Evolutionary conservation across 2,113 vertebrate genomes (phyloP), one percentile per base, ranked within the genome.

Genomic region (Odocoileus virginianus): DNA sequence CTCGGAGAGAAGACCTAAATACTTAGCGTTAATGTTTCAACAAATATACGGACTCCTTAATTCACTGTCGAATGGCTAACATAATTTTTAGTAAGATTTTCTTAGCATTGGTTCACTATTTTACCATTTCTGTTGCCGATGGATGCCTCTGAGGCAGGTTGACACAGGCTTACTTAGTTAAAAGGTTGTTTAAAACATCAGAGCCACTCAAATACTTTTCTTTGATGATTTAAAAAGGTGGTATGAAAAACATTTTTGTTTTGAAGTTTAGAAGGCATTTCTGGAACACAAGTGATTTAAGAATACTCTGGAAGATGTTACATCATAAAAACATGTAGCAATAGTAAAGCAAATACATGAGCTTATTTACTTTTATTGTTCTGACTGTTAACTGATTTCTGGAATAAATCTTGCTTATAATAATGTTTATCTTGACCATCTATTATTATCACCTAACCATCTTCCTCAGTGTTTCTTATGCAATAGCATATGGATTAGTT

Each of bases 141-240:
- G 40, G 79, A 87, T 89, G 43, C 71, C 88, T 92, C 40, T 87
- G 88, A 95, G 61, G 50, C 47, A 95, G n/a, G 71, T 58, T 57
- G 30, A 67, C 85, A 74, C 19, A 61, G 71, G 28, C 30, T 55
- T 89, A 11, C 84, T 83, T 92, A 45, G 50, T 90, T 78, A 64
- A 94, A 90, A 95, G 19, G 16, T 71, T 71, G 7, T 83, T 89
- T 89, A 60, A 87, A 87, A 55, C n/a, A 95, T 23, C 28, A 92
- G 71, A 87, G 16, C 3, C 55, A 40, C 74, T 83, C 36, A 40
- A 17, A 36, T 82, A 79, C 11, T 82, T 92, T 95, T 91, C 74
- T 95, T 91, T 81, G 50, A 81, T 95, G 57, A 93, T 91, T 93
- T 95, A 15, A 61, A 87, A 94, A 90, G n/a, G 57, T 82, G 21